Evolutionary conservation across 2,797 vertebrate genomes (phyloP).

Genomic region (Micromesistius poutassou): DNA sequence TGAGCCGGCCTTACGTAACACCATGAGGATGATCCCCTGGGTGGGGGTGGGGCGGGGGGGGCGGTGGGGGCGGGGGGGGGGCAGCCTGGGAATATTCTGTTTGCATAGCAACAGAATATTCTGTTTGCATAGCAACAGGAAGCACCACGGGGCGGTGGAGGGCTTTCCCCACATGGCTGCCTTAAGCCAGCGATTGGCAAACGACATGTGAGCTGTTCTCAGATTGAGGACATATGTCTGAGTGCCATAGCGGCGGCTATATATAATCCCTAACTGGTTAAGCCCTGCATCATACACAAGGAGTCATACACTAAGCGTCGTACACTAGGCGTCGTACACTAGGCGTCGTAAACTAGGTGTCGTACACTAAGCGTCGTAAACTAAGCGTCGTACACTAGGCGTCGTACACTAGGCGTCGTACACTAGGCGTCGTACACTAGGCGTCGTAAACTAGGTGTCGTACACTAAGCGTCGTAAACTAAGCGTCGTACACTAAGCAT

Average conservation of each 20-base stretch:
- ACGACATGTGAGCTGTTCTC: neutral
- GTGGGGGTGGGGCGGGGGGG: neutral
- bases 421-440: no score
- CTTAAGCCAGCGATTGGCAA: neutral
- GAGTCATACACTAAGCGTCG: neutral
- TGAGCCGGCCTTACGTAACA: constrained; percentile 4
- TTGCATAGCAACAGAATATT: neutral
- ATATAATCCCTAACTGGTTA: neutral
- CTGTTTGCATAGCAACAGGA: neutral
- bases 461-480: no score
- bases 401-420: no score
- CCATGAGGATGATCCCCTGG: neutral
- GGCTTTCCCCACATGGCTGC: neutral
- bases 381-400: no score
- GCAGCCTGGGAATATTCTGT: neutral
- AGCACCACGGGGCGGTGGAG: neutral
- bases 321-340: no score
- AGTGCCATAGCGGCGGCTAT: neutral
- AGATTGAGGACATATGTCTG: constrained; percentile 3
- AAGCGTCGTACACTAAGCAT: no score
- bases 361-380: no score
- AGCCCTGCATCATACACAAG: neutral
- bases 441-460: no score
- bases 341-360: no score
- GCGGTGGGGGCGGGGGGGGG: neutral